phyloP scores from a whole-genome alignment of 2,888 invertebrate species.

The Bombylius discolor region DNA sequence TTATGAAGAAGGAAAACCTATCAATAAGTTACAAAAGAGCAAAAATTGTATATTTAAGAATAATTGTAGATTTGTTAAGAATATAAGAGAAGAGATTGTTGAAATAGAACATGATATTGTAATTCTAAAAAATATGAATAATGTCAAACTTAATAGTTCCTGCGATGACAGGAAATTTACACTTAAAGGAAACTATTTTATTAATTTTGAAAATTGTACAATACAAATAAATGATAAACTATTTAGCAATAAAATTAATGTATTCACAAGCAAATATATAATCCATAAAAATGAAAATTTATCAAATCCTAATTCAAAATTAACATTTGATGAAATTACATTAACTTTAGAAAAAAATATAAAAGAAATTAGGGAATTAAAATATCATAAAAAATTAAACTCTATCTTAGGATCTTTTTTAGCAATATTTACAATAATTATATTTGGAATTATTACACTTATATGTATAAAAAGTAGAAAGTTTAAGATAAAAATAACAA shows the following conservation, averaged over 20 bases:
- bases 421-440: too few relatives aligned
- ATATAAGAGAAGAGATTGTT: background rate
- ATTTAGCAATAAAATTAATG: background rate
- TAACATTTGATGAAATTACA: background rate
- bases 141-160: background rate
- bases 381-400: too few relatives aligned
- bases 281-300: background rate
- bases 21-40: background rate
- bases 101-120: background rate
- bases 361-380: too few relatives aligned
- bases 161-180: background rate
- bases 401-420: too few relatives aligned
- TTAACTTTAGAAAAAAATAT: background rate
- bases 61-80: background rate
- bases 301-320: background rate
- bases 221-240: background rate
- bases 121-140: background rate
- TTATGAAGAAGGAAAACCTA: background rate
- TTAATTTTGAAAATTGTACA: background rate
- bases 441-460: too few relatives aligned
- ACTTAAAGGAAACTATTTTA: background rate
- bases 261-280: background rate
- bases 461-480: too few relatives aligned
- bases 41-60: background rate
- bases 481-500: too few relatives aligned